Evolutionary conservation across 2,888 invertebrate species (phyloP).

Genomic region (Tetragonisca angustula): DNA sequence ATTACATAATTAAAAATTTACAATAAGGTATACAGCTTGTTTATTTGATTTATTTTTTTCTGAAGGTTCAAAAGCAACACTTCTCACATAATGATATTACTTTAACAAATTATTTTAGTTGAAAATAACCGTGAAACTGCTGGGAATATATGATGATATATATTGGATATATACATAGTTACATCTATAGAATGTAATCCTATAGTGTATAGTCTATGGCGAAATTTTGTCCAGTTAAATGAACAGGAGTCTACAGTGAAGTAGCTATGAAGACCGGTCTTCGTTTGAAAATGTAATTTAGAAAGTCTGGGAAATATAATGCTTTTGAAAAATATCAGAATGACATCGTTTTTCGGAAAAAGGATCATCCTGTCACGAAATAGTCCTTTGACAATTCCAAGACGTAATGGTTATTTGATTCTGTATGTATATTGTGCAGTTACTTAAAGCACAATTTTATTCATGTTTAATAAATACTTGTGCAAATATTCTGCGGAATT

Average conservation of each 20-base stretch:
- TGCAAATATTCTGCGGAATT: background rate
- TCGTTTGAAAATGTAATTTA: conserved; percentile 28
- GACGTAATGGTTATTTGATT: conserved; percentile 88
- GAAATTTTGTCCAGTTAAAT: background rate
- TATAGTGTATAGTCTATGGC: conserved; percentile 17
- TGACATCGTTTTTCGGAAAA: conserved; percentile 81
- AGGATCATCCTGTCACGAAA: conserved; percentile 77
- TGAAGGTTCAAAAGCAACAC: background rate
- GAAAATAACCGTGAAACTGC: background rate
- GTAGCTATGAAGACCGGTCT: background rate
- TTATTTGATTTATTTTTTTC: background rate
- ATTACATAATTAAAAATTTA: background rate
- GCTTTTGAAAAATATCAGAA: conserved; percentile 32
- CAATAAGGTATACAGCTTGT: background rate
- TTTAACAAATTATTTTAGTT: background rate
- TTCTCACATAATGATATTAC: background rate
- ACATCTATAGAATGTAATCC: background rate
- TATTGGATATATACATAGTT: background rate
- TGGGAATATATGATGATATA: background rate
- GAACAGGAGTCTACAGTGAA: background rate
- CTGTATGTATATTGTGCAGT: conserved; percentile 86
- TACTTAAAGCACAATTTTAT: background rate
- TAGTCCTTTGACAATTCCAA: conserved; percentile 76
- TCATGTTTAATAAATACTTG: background rate
- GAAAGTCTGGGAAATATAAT: conserved; percentile 1